Percentiles rank a stretch among this genome's conserved stretches.
These are phyloP conservation scores for Danio aesculapii DNA, from an alignment of 2,797 vertebrate species.

Conservation along the genomic window DNA sequence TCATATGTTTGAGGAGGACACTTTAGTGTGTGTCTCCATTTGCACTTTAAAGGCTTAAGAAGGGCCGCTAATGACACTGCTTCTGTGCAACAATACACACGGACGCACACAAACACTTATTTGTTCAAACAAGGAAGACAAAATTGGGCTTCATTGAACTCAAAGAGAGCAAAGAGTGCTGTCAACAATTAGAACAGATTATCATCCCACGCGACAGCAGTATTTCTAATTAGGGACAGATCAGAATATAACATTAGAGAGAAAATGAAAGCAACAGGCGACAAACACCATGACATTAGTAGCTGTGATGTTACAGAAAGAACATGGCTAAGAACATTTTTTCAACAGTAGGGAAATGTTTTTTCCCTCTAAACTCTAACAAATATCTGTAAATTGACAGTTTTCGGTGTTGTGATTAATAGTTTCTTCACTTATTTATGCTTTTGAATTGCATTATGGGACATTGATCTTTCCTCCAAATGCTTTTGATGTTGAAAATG, in stretches of 20 bases:
- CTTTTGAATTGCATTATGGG: no score
- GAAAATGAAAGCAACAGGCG: conserved; percentile 4
- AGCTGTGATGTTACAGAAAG: background rate
- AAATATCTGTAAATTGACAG: no score
- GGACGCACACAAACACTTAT: conserved; percentile 9
- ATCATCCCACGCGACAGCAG: conserved; percentile 15
- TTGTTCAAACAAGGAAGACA: conserved; percentile 8
- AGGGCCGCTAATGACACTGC: conserved; percentile 9
- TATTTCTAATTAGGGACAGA: background rate
- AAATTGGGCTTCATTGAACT: conserved; percentile 21
- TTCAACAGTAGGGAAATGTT: no score
- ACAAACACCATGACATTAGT: background rate
- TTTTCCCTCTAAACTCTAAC: no score
- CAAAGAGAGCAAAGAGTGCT: conserved; percentile 4
- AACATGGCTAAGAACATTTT: background rate
- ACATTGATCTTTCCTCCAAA: no score
- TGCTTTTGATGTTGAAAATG: no score
- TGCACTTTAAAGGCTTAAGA: conserved; percentile 48
- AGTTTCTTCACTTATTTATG: no score
- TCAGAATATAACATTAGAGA: background rate
- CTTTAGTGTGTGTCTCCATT: conserved; percentile 31
- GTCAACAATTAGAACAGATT: conserved; percentile 13
- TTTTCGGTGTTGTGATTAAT: no score
- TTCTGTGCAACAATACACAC: conserved; percentile 29
- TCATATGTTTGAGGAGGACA: conserved; percentile 22